Base-by-base conservation (phyloP, 1,140 invertebrate genomes). In the Bemisia tabaci region DNA sequence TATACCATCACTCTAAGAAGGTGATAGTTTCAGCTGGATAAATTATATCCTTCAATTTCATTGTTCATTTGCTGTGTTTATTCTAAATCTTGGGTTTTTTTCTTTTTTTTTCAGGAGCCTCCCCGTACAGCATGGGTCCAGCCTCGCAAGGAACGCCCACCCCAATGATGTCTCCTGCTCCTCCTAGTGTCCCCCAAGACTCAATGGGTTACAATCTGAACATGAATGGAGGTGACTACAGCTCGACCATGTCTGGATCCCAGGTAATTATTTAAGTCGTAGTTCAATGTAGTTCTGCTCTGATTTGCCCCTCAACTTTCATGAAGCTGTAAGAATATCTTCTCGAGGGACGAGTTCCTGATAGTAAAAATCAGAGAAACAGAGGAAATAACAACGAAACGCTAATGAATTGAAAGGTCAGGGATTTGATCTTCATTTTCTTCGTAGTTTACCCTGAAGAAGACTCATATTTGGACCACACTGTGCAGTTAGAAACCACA, bases 151-250 rank as follows among this genome's bases (percentile, higher is more conserved):
- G 91, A 70, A 91, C 91, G 64, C 88, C 91, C 64, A 94, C 90
- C 72, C 91, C 91, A 60, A 91, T 95, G 89, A 92, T 95, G 90
- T 93, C 91, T 67, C 91, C 92, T 70, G 91, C 91, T 73, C 91
- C 91, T 58, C 84, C 88, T 69, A 78, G 81, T 59, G 80, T 62
- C 77, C 69, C 79, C 1, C 90, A 92, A 77, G 92, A 94, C 77
- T 89, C 88, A 72, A 91, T 93, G 83, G 90, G 90, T 33, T 94
- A 94, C 78, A 87, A 87, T 68, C 89, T 94, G 83, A 88, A 87
- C 39, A 90, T 90, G 72, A 87, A 87, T 69, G 87, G 89, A 67
- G 87, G 88, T 68, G 85, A 87, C 69, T 89, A 89, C 73, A 74
- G 70, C 65, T 75, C 76, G 17, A 74, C 74, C 22, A 75, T 77